Percentiles rank a stretch among this genome's conserved stretches.
phyloP scores from a whole-genome alignment of 2,113 vertebrate genomes.

The Muscicapa adusta region DNA sequence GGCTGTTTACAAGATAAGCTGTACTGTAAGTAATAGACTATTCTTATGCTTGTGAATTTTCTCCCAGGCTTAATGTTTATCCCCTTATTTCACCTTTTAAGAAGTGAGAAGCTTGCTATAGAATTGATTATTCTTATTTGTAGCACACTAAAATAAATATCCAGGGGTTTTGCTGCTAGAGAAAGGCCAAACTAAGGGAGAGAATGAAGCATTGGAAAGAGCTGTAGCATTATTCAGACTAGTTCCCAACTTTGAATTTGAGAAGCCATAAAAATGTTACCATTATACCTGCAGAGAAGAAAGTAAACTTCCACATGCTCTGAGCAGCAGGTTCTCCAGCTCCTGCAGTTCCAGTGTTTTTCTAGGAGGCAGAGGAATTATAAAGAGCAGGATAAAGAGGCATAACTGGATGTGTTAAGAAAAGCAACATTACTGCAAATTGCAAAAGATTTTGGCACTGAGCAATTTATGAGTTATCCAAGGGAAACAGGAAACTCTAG shows the following conservation, averaged over 20 bases:
- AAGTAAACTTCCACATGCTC: background rate
- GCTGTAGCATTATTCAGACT: background rate
- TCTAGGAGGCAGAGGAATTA: background rate
- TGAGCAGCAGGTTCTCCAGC: background rate
- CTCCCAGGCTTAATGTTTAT: background rate
- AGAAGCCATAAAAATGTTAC: background rate
- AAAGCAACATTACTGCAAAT: background rate
- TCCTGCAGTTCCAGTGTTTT: background rate
- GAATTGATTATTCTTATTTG: background rate
- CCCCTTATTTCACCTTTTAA: background rate
- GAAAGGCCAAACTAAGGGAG: background rate
- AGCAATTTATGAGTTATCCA: background rate
- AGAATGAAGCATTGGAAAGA: background rate
- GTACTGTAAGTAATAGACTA: background rate
- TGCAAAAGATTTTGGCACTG: background rate
- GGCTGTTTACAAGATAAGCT: slow-evolving; percentile 74
- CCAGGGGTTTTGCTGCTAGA: background rate
- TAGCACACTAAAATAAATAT: background rate
- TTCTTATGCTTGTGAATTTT: background rate
- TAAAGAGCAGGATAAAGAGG: background rate
- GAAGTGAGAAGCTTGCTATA: background rate
- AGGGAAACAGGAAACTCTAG: background rate
- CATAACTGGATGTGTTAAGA: background rate
- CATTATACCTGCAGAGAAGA: background rate
- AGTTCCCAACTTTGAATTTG: background rate